phyloP scores from a whole-genome alignment of 2,888 invertebrate species.

The Pyrrhia umbra region DNA sequence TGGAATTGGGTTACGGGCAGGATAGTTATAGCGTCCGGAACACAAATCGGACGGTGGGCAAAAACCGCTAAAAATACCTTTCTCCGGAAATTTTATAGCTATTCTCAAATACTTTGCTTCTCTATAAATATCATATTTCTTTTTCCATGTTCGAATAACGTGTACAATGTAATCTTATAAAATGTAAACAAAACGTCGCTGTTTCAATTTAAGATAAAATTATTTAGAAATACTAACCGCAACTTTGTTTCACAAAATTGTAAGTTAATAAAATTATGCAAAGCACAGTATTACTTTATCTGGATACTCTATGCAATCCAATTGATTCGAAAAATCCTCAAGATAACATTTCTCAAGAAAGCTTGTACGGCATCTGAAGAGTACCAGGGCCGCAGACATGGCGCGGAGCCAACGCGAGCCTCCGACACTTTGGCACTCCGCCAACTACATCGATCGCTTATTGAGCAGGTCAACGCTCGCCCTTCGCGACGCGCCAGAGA shows the following conservation, averaged over 20 bases:
- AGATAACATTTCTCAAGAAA: conserved; percentile 33
- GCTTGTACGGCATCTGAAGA: conserved; percentile 35
- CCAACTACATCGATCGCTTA: conserved; percentile 76
- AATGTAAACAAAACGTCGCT: neutral
- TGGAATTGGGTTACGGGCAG: conserved; percentile 43
- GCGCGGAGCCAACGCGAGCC: conserved; percentile 66
- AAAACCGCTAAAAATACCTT: conserved; percentile 35
- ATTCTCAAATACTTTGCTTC: neutral
- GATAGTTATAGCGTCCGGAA: conserved; percentile 37
- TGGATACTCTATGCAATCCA: conserved; percentile 8
- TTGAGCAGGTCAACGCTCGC: conserved; percentile 71
- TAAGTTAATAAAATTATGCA: conserved; percentile 6
- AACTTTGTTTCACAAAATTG: neutral
- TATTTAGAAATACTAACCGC: neutral
- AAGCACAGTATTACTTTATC: conserved; percentile 9
- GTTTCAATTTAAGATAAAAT: neutral
- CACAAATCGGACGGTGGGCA: conserved; percentile 18
- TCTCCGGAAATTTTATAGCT: conserved; percentile 10
- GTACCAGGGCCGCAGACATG: conserved; percentile 61
- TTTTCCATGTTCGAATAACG: neutral
- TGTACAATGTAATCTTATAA: neutral
- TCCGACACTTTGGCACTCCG: conserved; percentile 65
- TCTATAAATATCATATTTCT: neutral
- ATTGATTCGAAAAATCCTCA: conserved; percentile 35
- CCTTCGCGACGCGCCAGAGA: conserved; percentile 61